Evolutionary conservation across 2,797 vertebrate genomes (phyloP), one percentile per base, ranked within the genome.

Genomic region (Phyllotis vaccarum): DNA sequence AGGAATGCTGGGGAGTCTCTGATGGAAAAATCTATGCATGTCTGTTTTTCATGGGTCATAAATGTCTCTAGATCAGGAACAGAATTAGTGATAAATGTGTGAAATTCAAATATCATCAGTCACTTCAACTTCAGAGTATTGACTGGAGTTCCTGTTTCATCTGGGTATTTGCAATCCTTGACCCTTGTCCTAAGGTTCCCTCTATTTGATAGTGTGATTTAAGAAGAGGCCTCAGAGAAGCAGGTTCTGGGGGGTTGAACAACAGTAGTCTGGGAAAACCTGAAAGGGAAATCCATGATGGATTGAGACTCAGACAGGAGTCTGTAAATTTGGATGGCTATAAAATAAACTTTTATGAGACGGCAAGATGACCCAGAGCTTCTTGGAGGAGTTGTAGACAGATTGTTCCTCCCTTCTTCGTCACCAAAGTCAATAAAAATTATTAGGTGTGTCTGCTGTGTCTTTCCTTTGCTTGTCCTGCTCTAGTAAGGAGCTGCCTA

Each of bases 311-410:
- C 64, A 90, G 66, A 87, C 34, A 87, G 16, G 46, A 91, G 21
- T 91, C 12, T 86, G 22, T 96, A 90, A 86, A 37, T 83, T 58
- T 64, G 19, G 8, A 70, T 81, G 29, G 16, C 27, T 52, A 66
- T 91, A 76, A 86, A 66, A 90, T 87, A 80, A 49, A 78, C 79
- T 78, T 78, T 74, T 91, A 64, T 66, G 90, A 66, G 22, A 76
- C 14, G 37, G 21, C 29, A 31, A 83, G 68, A 58, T 64, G 54
- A 43, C 37, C 49, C 49, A 91, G 83, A 89, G 27, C 29, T 90
- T 94, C 81, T 70, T 60, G 79, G 64, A 37, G 40, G 68, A 66
- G 17, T 68, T 91, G n/a, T 27, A 34, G n/a, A 88, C 52, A 74
- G 78, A 40, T 81, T 40, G 6, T 46, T 8, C 24, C 34, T 24